Conservation (phyloP, 2,797 vertebrate species). For the Schizopygopsis pylzovi region DNA sequence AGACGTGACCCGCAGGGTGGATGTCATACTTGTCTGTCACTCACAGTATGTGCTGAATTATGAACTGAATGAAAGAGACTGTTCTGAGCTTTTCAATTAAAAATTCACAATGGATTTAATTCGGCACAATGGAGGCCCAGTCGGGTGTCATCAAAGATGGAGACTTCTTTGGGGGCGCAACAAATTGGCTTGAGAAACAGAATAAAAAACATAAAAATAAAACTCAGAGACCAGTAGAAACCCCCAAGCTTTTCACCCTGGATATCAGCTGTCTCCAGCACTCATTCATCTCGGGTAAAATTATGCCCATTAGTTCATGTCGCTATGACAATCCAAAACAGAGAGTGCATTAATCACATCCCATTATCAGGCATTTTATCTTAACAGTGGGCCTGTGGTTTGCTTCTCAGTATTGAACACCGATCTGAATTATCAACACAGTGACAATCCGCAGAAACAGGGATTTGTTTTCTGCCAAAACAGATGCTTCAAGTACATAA, state of each 20-base stretch:
- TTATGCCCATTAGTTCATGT: constrained; percentile 49
- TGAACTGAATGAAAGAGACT: background rate
- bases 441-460: background rate
- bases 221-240: background rate
- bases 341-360: constrained; percentile 36
- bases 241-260: constrained; percentile 4
- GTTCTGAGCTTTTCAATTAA: constrained; percentile 23
- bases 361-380: constrained; percentile 38
- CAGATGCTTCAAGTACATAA: constrained; percentile 14
- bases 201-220: constrained; percentile 9
- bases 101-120: constrained; percentile 30
- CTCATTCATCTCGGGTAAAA: constrained; percentile 37
- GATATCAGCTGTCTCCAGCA: constrained; percentile 24
- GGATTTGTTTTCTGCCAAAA: background rate
- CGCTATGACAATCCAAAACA: constrained; percentile 48
- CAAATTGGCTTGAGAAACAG: constrained; percentile 3
- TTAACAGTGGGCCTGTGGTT: constrained; percentile 39
- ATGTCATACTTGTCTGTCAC: constrained; percentile 40
- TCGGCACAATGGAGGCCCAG: constrained; percentile 16
- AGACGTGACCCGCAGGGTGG: constrained; percentile 7
- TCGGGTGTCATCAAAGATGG: constrained; percentile 22
- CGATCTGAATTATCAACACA: constrained; percentile 16
- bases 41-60: constrained; percentile 25
- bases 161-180: background rate
- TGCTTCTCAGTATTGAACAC: constrained; percentile 25